Evolutionary conservation across 2,113 vertebrate genomes (phyloP), one percentile per base, ranked within the genome.

Genomic region (Pristiophorus japonicus): DNA sequence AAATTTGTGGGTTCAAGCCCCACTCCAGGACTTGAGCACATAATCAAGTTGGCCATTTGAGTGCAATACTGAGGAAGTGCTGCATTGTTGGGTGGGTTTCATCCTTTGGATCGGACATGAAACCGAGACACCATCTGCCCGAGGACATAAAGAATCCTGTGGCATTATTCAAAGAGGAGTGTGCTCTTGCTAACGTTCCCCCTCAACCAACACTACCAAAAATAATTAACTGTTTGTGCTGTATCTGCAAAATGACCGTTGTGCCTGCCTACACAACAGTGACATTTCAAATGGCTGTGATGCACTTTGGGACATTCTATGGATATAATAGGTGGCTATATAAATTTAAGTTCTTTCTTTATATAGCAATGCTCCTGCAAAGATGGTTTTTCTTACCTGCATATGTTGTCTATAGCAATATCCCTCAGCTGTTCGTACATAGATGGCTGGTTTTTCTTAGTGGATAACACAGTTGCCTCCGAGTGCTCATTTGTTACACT

Each of bases 381-480:
- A 38, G 34, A 38, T 22, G 34, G 5, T n/a, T 55, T 55, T 92
- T 63, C 27, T 96, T 47, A 99, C 99, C 99, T 98, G 98, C 99
- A 99, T 96, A 99, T 98, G 97, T 99, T 99, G 96, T 99, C 98
- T 0, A 99, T 99, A 96, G 98, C 99, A 65, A 99, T 98, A 97
- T 99, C 99, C 95, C 99, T 97, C 51, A 99, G 98, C 96, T 99
- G 99, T 96, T 99, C 99, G 0, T 99, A 99, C 99, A 99, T 99
- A 67, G 99, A 99, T 0, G 98, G 97, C 94, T 99, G 99, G 96
- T 97, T 98, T 96, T 98, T 99, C 97, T 97, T 99, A 96, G 97
- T 97, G 0, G 98, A 97, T 96, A 98, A 97, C 95, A 99, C 96
- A 3, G 98, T 98, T 0, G 99, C 97, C 96, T 99, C 98, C 0